phyloP scores from a whole-genome alignment of 2,888 invertebrate species.

The Rhagophthalmus giganteus region DNA sequence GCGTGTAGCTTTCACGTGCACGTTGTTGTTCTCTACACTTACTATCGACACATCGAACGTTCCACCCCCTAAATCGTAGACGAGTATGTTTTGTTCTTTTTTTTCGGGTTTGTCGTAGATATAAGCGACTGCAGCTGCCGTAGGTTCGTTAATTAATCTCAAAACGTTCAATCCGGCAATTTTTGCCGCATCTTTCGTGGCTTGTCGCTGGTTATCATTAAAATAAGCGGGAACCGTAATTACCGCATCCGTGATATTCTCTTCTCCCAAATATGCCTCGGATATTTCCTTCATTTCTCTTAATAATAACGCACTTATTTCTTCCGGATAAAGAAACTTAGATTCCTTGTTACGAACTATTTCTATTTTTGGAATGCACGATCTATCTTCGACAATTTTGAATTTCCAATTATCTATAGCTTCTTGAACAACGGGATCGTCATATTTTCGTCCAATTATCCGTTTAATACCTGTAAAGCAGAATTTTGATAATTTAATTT shows the following conservation, averaged over 20 bases:
- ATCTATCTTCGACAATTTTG: conserved; percentile 77
- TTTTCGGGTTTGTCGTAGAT: background rate
- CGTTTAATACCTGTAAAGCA: conserved; percentile 88
- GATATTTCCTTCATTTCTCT: background rate
- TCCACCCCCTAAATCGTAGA: background rate
- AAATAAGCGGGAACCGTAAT: background rate
- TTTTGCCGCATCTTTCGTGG: background rate
- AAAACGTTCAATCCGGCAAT: background rate
- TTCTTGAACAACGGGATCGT: conserved; percentile 86
- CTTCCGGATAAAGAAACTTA: conserved; percentile 95
- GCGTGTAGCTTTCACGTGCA: background rate
- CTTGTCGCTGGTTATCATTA: background rate
- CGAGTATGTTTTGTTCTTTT: background rate
- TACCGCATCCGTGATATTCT: background rate
- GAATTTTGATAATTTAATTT: conserved; percentile 9
- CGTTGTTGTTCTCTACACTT: background rate
- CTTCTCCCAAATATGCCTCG: background rate
- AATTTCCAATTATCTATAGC: conserved; percentile 98
- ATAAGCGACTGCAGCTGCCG: background rate
- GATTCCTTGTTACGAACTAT: conserved; percentile 80
- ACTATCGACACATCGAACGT: background rate
- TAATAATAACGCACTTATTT: conserved; percentile 56
- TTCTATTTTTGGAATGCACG: conserved; percentile 87
- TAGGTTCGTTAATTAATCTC: background rate
- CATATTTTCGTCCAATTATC: conserved; percentile 95